Conservation (phyloP, 2,113 vertebrate genomes). For the Rhabdornis inornatus region DNA sequence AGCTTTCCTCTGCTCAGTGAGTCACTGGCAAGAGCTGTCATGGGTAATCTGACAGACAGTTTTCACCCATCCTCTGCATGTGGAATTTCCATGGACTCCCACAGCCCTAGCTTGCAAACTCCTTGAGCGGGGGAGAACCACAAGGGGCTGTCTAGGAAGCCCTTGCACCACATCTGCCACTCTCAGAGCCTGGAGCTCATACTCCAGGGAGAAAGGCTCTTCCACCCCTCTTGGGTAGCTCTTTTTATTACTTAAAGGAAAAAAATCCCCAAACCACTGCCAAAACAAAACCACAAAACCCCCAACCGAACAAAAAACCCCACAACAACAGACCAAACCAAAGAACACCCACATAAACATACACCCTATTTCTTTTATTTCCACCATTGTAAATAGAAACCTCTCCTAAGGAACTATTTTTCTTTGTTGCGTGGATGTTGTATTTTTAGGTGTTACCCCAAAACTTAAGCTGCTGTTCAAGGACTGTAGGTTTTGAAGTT, state of each 20-base stretch:
- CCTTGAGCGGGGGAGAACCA: background rate
- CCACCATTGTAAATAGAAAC: background rate
- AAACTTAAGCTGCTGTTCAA: background rate
- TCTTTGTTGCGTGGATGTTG: background rate
- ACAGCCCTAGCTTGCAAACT: background rate
- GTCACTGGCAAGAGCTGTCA: conserved; percentile 22
- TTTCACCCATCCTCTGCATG: background rate
- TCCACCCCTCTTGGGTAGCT: background rate
- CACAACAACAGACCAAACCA: background rate
- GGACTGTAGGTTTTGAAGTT: background rate
- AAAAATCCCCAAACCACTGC: background rate
- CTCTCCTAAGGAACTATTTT: background rate
- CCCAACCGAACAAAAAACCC: background rate
- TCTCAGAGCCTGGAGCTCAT: background rate
- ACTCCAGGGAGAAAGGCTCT: background rate
- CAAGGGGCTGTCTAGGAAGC: background rate
- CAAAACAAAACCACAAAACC: background rate
- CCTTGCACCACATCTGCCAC: background rate
- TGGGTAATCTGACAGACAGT: conserved; percentile 18
- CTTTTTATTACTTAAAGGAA: background rate
- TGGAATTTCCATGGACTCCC: background rate
- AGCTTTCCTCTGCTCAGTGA: conserved; percentile 21
- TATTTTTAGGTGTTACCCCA: background rate
- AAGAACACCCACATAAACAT: background rate
- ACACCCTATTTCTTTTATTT: background rate